Evolutionary conservation across 2,888 invertebrate species (phyloP).

Genomic region (Mesorhabditis spiculigera): DNA sequence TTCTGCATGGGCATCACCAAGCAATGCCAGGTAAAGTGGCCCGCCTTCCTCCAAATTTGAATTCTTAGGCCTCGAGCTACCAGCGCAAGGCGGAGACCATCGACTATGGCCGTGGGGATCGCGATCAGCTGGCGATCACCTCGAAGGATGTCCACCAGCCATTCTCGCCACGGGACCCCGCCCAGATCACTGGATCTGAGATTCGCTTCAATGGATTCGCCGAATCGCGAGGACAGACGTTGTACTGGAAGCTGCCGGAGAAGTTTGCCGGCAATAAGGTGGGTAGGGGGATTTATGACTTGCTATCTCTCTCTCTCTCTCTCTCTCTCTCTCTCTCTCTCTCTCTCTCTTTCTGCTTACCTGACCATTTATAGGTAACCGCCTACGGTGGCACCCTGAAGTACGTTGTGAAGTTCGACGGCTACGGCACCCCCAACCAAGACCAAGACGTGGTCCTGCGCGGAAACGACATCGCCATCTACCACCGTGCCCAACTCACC

Average conservation of each 20-base stretch:
- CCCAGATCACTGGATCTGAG: slow-evolving; percentile 15
- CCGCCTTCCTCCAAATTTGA: background rate
- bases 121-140: slow-evolving; percentile 46
- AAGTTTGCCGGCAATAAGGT: slow-evolving; percentile 79
- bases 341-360: too few species aligned
- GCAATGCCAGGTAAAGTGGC: slow-evolving; percentile 70
- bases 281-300: too few species aligned
- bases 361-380: slow-evolving; percentile 60
- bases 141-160: slow-evolving; percentile 46
- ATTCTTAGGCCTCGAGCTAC: background rate
- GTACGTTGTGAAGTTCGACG: slow-evolving; percentile 67
- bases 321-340: too few species aligned
- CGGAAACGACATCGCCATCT: slow-evolving; percentile 56
- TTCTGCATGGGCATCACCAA: slow-evolving; percentile 88
- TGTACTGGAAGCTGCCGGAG: slow-evolving; percentile 79
- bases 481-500: slow-evolving; percentile 41
- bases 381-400: slow-evolving; percentile 85
- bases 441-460: slow-evolving; percentile 16
- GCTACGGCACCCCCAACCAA: slow-evolving; percentile 44
- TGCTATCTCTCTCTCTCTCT: background rate
- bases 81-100: slow-evolving; percentile 19
- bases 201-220: slow-evolving; percentile 38
- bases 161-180: slow-evolving; percentile 28
- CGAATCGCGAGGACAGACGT: slow-evolving; percentile 61
- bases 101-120: slow-evolving; percentile 49